Conservation (phyloP, 2,113 vertebrate genomes). For the Varanus komodoensis region DNA sequence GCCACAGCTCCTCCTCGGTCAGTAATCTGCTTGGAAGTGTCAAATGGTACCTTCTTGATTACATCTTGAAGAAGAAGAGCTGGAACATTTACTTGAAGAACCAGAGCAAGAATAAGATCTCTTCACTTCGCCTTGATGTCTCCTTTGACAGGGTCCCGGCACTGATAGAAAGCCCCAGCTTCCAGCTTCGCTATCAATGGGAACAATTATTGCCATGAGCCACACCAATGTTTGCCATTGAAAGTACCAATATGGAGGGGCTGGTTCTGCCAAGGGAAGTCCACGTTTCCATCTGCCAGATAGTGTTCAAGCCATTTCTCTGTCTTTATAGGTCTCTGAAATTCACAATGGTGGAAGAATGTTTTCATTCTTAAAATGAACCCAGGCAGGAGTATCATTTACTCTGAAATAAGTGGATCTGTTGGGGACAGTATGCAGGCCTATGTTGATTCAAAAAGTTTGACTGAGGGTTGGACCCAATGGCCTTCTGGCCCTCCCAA, state of each 20-base stretch:
- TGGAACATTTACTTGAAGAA: background rate
- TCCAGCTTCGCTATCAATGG: background rate
- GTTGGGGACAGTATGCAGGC: background rate
- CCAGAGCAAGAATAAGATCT: background rate
- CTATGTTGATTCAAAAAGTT: background rate
- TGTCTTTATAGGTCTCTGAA: background rate
- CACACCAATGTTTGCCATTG: background rate
- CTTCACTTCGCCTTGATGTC: background rate
- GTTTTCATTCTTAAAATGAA: background rate
- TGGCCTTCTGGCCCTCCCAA: no score
- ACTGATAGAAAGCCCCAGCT: background rate
- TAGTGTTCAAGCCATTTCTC: background rate
- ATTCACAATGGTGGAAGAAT: background rate
- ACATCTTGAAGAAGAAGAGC: background rate
- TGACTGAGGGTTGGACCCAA: background rate
- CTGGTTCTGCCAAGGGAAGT: no score
- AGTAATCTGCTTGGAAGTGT: background rate
- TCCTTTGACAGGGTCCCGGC: background rate
- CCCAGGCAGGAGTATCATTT: background rate
- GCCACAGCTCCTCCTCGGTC: background rate
- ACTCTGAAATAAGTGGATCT: background rate
- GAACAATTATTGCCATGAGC: background rate
- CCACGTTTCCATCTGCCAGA: no score
- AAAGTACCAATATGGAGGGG: background rate
- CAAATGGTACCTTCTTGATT: background rate